Conservation (phyloP, 2,797 vertebrate species). For the Enteromius fasciolatus region DNA sequence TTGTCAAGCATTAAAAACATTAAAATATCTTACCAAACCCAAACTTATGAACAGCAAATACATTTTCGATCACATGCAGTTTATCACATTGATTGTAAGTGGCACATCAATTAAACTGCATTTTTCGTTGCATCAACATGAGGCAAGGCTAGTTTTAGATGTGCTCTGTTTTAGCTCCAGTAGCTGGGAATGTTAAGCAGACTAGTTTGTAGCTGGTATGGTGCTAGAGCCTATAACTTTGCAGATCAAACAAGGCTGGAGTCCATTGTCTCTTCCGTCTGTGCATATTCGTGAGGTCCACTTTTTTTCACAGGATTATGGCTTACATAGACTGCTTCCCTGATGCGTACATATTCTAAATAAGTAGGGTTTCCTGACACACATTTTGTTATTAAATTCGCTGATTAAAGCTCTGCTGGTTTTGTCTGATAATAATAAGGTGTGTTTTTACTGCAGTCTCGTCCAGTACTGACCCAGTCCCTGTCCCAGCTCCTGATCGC, state of each 20-base stretch:
- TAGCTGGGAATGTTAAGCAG: not conserved
- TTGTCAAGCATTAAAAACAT: not conserved
- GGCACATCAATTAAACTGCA: conserved; percentile 3
- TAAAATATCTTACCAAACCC: not conserved
- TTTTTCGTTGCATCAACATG: not conserved
- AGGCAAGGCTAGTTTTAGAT: not conserved
- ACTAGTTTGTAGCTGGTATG: not conserved
- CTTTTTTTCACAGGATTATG: conserved; percentile 20
- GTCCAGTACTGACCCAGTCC: conserved; percentile 87
- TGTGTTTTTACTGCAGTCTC: conserved; percentile 67
- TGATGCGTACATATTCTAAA: conserved; percentile 61
- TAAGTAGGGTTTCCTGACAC: not conserved
- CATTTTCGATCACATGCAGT: not conserved
- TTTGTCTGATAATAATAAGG: conserved; percentile 16
- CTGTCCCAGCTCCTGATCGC: conserved; percentile 82
- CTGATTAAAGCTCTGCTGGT: conserved; percentile 57
- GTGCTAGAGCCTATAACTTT: not conserved
- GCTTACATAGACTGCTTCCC: conserved; percentile 59
- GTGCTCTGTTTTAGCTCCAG: not conserved
- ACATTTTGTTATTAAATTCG: not conserved
- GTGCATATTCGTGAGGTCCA: conserved; percentile 26
- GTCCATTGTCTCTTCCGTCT: not conserved
- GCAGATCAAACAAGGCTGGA: conserved; percentile 2
- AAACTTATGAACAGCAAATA: not conserved
- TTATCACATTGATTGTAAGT: conserved; percentile 34